Base-by-base conservation (phyloP, 2,113 vertebrate species). In the Perccottus glenii region DNA sequence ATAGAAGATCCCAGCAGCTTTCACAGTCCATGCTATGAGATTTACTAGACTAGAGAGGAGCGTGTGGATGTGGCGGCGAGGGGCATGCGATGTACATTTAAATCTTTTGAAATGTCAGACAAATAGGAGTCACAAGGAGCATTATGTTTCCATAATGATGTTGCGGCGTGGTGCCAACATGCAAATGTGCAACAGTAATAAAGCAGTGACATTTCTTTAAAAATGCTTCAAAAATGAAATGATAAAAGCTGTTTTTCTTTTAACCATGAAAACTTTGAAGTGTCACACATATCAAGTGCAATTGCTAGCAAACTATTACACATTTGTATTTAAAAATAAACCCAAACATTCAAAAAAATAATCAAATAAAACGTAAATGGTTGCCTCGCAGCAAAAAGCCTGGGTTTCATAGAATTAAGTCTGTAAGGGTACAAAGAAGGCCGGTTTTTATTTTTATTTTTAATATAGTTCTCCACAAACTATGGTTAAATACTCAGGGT, bases 1-100 rank as follows among this genome's bases (percentile, higher is more conserved):
- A 92, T 81, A 89, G 81, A 81, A 91, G 86, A 90, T 89, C 85
- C 85, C 78, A 77, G 84, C 78, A 90, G 87, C 80, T 92, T 91
- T 91, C 84, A 77, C 61, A 73, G 78, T 53, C 74, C 71, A 88
- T 90, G 85, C 85, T 84, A 57, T 83, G 81, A 90, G 86, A 91
- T 89, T 89, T 91, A 89, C 71, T 73, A 71, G 82, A 85, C 70
- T 71, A 71, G 74, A 78, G 72, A 64, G 70, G 43, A 71, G 47
- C 63, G 52, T 73, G 78, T 67, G 58, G 47, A 68, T 48, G 61
- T 46, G 62, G 63, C 5, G 51, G 46, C 75, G 63, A 68, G 69
- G 72, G 65, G 67, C 60, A 4, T 46, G 70, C n/a, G 75, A 68
- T 80, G 72, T 85, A 82, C 80, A 87, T 87, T 81, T 74, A 82